A percentile compares a stretch with the other conserved stretches of the same genome.
These are phyloP conservation scores for Geodia barretti DNA, from an alignment of 37 sponge, comb jelly and placozoan species.

Conservation along the genomic window DNA sequence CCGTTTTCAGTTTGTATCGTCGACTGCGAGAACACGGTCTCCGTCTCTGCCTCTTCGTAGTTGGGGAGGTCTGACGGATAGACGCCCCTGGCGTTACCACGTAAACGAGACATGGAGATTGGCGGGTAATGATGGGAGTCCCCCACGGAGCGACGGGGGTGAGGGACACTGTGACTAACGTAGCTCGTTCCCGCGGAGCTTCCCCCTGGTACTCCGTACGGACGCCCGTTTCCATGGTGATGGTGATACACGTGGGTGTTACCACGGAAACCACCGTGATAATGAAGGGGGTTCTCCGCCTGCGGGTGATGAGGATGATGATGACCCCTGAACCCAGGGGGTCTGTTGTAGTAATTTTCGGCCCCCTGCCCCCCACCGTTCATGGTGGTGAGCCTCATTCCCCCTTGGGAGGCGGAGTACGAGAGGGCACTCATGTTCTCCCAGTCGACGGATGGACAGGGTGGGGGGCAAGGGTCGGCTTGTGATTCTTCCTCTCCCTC, in stretches of 20 bases:
- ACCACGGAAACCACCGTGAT: neutral
- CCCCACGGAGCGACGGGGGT: neutral
- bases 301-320: neutral
- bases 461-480: neutral
- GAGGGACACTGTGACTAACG: neutral
- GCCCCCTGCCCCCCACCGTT: neutral
- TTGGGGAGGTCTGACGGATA: neutral
- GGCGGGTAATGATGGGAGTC: neutral
- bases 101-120: neutral
- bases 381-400: neutral
- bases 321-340: neutral
- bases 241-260: neutral
- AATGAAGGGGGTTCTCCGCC: neutral
- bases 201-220: neutral
- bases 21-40: slow-evolving; percentile 15
- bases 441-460: slow-evolving; percentile 31
- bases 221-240: neutral
- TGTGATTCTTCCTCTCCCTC: neutral
- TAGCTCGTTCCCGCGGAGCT: neutral
- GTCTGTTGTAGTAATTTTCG: neutral
- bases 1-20: slow-evolving; percentile 19
- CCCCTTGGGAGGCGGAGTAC: neutral
- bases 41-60: slow-evolving; percentile 12
- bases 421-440: neutral
- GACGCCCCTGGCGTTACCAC: neutral